phyloP scores from a whole-genome alignment of 2,797 vertebrate species.

The Acrossocheilus fasciatus region DNA sequence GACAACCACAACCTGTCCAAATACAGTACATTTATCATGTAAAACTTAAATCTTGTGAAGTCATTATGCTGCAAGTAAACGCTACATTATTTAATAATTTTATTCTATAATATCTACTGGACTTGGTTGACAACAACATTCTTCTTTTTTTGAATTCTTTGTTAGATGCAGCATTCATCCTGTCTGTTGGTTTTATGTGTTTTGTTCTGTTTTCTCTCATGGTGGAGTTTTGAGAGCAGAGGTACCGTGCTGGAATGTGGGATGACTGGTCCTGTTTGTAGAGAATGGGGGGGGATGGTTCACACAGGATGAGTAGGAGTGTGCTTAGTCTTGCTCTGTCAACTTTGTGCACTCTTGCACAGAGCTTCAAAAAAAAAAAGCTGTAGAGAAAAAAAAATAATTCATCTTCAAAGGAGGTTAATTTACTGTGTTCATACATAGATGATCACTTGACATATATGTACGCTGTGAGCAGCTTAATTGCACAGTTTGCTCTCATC shows the following conservation, averaged over 20 bases:
- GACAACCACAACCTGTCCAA: neutral
- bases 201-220: conserved; percentile 47
- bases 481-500: conserved; percentile 51
- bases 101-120: neutral
- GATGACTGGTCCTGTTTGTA: conserved; percentile 76
- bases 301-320: conserved; percentile 67
- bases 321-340: conserved; percentile 54
- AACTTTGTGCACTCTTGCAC: conserved; percentile 47
- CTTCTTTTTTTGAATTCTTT: conserved; percentile 26
- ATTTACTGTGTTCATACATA: conserved; percentile 40
- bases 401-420: conserved; percentile 43
- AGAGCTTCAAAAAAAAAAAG: conserved; percentile 13
- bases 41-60: neutral
- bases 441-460: conserved; percentile 33
- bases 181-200: conserved; percentile 56
- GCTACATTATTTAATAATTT: neutral
- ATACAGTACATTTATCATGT: neutral
- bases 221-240: conserved; percentile 59
- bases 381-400: conserved; percentile 16
- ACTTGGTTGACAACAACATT: conserved; percentile 5
- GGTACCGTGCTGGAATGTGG: conserved; percentile 76
- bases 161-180: conserved; percentile 39
- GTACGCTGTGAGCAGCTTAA: conserved; percentile 27
- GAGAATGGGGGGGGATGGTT: conserved; percentile 64
- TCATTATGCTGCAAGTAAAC: neutral